Base-by-base conservation (phyloP, 2,113 vertebrate genomes). In the Oophaga pumilio region DNA sequence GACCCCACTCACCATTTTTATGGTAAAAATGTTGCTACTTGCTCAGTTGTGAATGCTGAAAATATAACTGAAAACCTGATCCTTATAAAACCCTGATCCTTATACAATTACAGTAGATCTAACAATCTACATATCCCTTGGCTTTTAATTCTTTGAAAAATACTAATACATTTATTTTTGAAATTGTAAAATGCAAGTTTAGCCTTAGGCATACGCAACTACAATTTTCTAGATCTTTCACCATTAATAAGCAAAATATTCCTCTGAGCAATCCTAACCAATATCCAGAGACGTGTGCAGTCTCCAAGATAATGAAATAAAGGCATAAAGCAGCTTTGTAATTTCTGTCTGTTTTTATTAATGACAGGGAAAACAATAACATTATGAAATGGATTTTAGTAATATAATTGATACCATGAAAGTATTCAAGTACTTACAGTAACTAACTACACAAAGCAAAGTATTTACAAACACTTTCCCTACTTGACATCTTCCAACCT, bases 211-310 rank as follows among this genome's bases (percentile, higher is more conserved):
- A 43, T 56, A n/a, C 6, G 2, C 18, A 26, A 56, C 60, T 56
- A 49, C 80, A 22, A 69, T 66, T 86, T 77, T 78, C 78, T 66
- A 28, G 56, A 81, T 73, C 68, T 87, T 56, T 43, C 57, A 81
- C 85, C 64, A 87, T 87, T 60, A 71, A 50, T 60, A 73, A 33
- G 64, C 50, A 59, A 59, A 81, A 56, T 60, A 73, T 81, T 49
- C 73, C 85, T 60, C 11, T 59, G 69, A 57, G 56, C 12, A 50
- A 14, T 20, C 26, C 76, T 86, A 56, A 56, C 82, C 56, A 43
- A 84, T 33, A 28, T 53, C 49, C 20, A 64, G 33, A 87, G 28
- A n/a, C 13, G 49, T 59, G 43, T 85, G 85, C 50, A 69, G 24
- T 71, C 28, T 59, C 64, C 76, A 76, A 56, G 26, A 24, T 57